Conservation (phyloP, 2,888 invertebrate species). For the Diadegma fenestrale region DNA sequence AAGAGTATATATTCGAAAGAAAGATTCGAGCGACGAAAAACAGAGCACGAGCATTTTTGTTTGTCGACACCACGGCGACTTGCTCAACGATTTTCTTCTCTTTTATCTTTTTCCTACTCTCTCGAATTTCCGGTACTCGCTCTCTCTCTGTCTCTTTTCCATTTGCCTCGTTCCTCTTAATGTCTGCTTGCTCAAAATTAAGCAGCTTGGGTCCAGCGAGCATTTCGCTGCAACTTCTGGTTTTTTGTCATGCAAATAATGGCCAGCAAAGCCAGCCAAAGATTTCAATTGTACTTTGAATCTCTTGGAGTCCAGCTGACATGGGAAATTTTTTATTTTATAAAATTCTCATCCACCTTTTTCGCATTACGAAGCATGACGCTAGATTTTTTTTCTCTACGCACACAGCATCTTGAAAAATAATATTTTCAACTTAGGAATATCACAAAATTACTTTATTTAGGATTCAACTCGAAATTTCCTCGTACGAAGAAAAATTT, state of each 20-base stretch:
- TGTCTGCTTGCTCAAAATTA: conserved; percentile 25
- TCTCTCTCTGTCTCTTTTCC: conserved; percentile 24
- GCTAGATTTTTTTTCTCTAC: background rate
- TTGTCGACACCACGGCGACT: conserved; percentile 54
- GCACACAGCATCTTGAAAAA: background rate
- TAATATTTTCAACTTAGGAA: background rate
- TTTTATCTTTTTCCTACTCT: conserved; percentile 16
- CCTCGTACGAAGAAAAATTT: too few species aligned
- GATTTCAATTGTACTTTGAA: background rate
- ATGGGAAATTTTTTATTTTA: background rate
- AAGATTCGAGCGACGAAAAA: conserved; percentile 58
- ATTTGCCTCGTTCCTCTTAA: background rate
- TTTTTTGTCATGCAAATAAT: conserved; percentile 15
- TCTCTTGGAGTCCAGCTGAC: background rate
- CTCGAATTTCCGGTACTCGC: background rate
- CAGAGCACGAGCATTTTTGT: conserved; percentile 53
- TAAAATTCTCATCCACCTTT: background rate
- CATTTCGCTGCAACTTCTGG: conserved; percentile 2
- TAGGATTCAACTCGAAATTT: too few species aligned
- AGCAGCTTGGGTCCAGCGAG: conserved; percentile 24
- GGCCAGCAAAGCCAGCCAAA: background rate
- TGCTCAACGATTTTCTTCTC: conserved; percentile 44
- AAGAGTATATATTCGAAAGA: background rate
- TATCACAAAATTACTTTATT: too few species aligned
- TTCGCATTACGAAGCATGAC: background rate